phyloP scores from a whole-genome alignment of 2,113 vertebrate species.

The Notechis scutatus region DNA sequence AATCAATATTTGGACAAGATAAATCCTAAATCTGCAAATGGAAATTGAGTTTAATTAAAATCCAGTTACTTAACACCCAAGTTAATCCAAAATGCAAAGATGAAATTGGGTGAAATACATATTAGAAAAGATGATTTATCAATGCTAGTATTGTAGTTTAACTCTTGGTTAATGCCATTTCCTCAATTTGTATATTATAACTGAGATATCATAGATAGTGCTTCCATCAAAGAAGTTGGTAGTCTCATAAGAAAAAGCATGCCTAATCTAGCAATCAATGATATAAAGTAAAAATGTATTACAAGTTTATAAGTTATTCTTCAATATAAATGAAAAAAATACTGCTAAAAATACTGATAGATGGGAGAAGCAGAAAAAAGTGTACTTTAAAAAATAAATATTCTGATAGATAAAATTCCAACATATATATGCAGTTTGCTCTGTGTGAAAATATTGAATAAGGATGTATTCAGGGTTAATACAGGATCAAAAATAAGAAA shows the following conservation, averaged over 20 bases:
- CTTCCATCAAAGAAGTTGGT: not conserved
- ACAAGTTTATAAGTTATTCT: not conserved
- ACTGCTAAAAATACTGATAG: not conserved
- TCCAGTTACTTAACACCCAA: not conserved
- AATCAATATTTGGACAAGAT: not conserved
- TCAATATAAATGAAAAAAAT: not conserved
- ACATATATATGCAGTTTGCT: not conserved
- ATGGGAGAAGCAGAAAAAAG: too few relatives aligned
- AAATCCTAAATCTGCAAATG: not conserved
- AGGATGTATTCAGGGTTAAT: not conserved
- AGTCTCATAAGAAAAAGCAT: not conserved
- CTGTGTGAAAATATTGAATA: too few relatives aligned
- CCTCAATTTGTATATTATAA: not conserved
- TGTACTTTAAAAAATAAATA: not conserved
- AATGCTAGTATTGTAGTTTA: not conserved
- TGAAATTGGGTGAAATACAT: not conserved
- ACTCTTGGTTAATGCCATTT: not conserved
- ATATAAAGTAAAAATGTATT: not conserved
- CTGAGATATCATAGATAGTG: not conserved
- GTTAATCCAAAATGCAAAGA: not conserved
- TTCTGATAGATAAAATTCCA: not conserved
- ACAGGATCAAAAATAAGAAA: slow-evolving; percentile 28
- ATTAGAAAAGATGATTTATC: not conserved
- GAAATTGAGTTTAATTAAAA: not conserved
- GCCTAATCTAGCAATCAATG: not conserved